Base-by-base conservation (phyloP, 2,888 invertebrate species). In the Diaperis boleti region DNA sequence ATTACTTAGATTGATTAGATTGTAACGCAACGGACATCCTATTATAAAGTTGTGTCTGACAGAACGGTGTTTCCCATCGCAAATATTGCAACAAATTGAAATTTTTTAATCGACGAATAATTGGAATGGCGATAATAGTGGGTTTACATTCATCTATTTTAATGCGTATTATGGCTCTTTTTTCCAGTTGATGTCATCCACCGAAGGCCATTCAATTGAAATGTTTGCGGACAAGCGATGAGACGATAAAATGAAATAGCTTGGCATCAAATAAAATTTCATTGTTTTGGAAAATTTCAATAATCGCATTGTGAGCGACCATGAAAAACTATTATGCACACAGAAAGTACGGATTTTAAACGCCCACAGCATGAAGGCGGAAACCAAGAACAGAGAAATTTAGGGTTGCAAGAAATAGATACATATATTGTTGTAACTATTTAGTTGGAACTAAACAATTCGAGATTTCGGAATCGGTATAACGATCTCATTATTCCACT, bases 261-360 rank as follows among this genome's bases (percentile, higher is more conserved):
- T 42, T n/a, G 20, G 10, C 20, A 20, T n/a, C 10, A 33, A 33
- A 33, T 31, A n/a, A 41, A 17, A 41, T 42, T 42, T 42, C 20
- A 42, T 42, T 8, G 14, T 37, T 42, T 42, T 18, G 18, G 17
- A 42, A 42, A 18, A n/a, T 42, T 42, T 42, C 41, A 42, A 42
- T 42, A 42, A 42, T 10, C 18, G 10, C 15, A 10, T 20, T 17
- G 18, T 42, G n/a, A 20, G 3, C 3, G 11, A 10, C n/a, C 3
- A 18, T 42, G 20, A 42, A 42, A 41, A 42, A 42, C 4, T 33
- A 10, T 33, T 8, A 42, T 17, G 18, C 20, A 20, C 17, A 17
- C 20, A 11, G n/a, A 18, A 20, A 42, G 10, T n/a, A 10, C 6
- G 41, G 7, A 13, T n/a, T n/a, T n/a, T n/a, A n/a, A n/a, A n/a